Conservation (phyloP, 1,140 invertebrate species). For the Tetraneura akinire region DNA sequence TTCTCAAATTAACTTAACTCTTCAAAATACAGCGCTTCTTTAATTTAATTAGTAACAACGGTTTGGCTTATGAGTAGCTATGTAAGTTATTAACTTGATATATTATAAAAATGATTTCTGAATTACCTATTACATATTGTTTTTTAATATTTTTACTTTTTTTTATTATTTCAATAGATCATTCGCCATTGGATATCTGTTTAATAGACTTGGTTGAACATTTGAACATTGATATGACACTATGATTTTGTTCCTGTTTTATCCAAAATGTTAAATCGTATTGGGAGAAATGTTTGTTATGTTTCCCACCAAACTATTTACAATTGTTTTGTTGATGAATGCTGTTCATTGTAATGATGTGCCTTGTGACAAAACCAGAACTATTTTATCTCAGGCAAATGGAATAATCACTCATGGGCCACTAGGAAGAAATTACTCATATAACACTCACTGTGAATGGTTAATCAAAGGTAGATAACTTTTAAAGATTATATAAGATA, state of each 20-base stretch:
- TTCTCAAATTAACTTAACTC: neutral
- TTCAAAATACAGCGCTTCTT: neutral
- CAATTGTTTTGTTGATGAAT: neutral
- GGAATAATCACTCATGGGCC: conserved; percentile 91
- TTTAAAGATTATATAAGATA: no score
- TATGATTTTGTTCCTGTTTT: neutral
- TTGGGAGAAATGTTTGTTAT: conserved; percentile 14
- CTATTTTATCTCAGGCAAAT: conserved; percentile 75
- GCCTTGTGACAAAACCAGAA: conserved; percentile 75
- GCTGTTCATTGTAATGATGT: neutral
- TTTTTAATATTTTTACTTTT: neutral
- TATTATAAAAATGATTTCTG: no score
- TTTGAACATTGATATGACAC: neutral
- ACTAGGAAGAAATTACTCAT: conserved; percentile 80
- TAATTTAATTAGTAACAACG: neutral
- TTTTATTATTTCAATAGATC: no score
- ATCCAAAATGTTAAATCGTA: conserved; percentile 22
- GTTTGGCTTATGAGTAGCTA: neutral
- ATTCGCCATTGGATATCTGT: neutral
- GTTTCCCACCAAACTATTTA: conserved; percentile 3
- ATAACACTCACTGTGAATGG: conserved; percentile 94
- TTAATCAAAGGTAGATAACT: conserved; percentile 87
- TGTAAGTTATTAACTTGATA: no score
- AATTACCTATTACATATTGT: neutral
- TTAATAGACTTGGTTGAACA: neutral